Percentiles rank a stretch among this genome's conserved stretches.
These are phyloP conservation scores for Mormyrus iriodes DNA, from an alignment of 2,113 vertebrate species.

Conservation along the genomic window DNA sequence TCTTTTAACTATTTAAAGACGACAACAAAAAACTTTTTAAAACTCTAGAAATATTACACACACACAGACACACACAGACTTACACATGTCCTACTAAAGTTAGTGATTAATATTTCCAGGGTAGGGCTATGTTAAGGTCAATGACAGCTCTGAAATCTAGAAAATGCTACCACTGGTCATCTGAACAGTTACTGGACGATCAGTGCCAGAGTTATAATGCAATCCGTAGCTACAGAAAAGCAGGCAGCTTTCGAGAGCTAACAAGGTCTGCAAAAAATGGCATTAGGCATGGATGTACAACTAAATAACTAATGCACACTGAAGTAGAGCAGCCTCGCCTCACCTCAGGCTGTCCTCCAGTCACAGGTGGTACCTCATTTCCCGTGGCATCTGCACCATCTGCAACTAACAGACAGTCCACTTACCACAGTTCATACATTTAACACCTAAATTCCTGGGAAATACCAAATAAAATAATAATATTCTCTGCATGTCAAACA, in stretches of 20 bases:
- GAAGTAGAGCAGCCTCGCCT: not conserved
- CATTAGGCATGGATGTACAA: not conserved
- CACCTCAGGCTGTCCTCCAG: constrained; percentile 33
- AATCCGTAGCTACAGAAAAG: not conserved
- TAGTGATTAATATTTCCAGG: not conserved
- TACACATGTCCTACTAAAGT: not conserved
- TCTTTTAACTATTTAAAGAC: not conserved
- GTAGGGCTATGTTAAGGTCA: not conserved
- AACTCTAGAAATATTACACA: no score
- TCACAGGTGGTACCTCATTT: constrained; percentile 12
- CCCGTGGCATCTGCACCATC: constrained; percentile 32
- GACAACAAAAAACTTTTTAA: not conserved
- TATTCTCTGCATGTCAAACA: not conserved
- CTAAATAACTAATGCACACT: not conserved
- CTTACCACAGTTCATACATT: not conserved
- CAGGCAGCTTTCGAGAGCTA: not conserved
- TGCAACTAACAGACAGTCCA: constrained; percentile 25
- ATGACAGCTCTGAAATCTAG: not conserved
- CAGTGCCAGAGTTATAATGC: not conserved
- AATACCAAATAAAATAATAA: no score
- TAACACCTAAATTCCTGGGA: not conserved
- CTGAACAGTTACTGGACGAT: not conserved
- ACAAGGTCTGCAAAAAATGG: not conserved
- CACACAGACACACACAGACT: no score
- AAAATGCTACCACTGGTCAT: not conserved